A percentile compares a stretch with the other conserved stretches of the same genome.
Evolutionary conservation across 2,797 vertebrate species (phyloP).

Genomic region (Lophius americanus): DNA sequence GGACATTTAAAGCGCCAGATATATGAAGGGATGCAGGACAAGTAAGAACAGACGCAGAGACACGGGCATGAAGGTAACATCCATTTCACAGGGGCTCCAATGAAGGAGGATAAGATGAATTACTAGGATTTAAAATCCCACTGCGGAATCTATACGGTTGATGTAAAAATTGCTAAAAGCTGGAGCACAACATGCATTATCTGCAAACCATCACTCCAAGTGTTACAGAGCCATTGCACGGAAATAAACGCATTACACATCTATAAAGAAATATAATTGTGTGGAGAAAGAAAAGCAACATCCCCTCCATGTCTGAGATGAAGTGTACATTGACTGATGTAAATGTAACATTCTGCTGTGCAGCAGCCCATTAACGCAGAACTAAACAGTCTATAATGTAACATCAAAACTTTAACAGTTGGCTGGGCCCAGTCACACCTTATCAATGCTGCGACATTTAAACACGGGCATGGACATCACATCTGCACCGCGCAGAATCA

Average conservation of each 20-base stretch:
- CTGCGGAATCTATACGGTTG: neutral
- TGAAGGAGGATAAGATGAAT: neutral
- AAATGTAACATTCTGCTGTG: slow-evolving; percentile 72
- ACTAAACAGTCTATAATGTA: slow-evolving; percentile 77
- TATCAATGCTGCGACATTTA: slow-evolving; percentile 80
- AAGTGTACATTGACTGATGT: slow-evolving; percentile 59
- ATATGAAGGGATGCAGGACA: neutral
- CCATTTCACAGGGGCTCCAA: neutral
- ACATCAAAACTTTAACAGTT: slow-evolving; percentile 73
- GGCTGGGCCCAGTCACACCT: slow-evolving; percentile 75
- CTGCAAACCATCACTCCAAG: neutral
- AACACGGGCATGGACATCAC: slow-evolving; percentile 62
- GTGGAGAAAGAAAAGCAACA: neutral
- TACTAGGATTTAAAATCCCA: neutral
- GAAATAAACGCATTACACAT: neutral
- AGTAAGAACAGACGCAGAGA: neutral
- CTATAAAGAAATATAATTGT: slow-evolving; percentile 5
- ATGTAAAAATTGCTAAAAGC: neutral
- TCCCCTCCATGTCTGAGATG: slow-evolving; percentile 27
- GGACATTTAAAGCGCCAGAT: neutral
- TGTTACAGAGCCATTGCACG: neutral
- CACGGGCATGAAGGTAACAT: neutral
- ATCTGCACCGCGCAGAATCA: slow-evolving; percentile 59
- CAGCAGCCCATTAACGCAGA: slow-evolving; percentile 74
- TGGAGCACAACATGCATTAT: neutral